A percentile compares a stretch with the other conserved stretches of the same genome.
phyloP scores from a whole-genome alignment of 2,797 vertebrate species.

The Hydrophis major region DNA sequence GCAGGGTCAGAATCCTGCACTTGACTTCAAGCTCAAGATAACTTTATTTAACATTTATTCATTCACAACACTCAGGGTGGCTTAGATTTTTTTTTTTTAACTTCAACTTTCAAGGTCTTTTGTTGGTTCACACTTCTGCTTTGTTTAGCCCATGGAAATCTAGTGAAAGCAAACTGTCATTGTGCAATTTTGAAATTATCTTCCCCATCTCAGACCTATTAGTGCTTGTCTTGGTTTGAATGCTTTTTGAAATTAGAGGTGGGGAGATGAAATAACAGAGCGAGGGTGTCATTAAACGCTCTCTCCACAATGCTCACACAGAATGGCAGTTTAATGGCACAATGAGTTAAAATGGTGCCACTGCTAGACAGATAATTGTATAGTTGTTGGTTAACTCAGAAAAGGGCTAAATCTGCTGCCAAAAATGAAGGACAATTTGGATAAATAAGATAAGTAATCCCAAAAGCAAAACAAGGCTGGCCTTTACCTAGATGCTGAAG shows the following conservation, averaged over 20 bases:
- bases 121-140: not conserved
- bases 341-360: constrained; percentile 28
- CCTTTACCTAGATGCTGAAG: no score
- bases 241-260: not conserved
- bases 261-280: not conserved
- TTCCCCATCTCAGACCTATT: not conserved
- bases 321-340: constrained; percentile 12
- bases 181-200: constrained; percentile 14
- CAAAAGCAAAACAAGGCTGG: not conserved
- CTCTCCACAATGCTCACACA: constrained; percentile 1
- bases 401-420: not conserved
- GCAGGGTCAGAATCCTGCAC: no score
- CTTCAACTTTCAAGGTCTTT: constrained; percentile 11
- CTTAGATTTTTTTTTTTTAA: not conserved
- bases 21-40: no score
- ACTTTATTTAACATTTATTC: no score
- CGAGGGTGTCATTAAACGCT: not conserved
- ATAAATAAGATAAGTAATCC: not conserved
- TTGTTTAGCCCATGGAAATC: constrained; percentile 14
- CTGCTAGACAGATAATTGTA: not conserved
- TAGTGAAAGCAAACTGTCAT: constrained; percentile 5
- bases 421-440: not conserved
- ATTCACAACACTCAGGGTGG: not conserved
- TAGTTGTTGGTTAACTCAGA: not conserved
- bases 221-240: constrained; percentile 22